phyloP scores from a whole-genome alignment of 1,140 invertebrate species.

The Trichomalopsis sarcophagae region DNA sequence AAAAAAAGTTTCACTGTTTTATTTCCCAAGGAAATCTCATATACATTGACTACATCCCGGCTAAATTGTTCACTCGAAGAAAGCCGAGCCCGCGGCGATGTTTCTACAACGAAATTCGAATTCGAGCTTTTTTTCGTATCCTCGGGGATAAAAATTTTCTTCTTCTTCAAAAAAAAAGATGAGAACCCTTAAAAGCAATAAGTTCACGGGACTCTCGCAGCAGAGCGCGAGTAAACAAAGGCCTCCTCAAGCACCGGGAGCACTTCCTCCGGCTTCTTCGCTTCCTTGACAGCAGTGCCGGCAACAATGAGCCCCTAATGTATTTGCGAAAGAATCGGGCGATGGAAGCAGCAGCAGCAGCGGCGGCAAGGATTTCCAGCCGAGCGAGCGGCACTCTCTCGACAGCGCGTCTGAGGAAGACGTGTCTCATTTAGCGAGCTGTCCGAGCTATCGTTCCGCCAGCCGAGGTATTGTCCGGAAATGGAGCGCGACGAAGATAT shows the following conservation, averaged over 20 bases:
- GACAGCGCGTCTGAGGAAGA: constrained; percentile 41
- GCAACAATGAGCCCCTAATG: constrained; percentile 39
- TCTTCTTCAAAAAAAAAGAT: neutral
- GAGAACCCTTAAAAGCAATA: neutral
- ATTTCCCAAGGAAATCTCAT: neutral
- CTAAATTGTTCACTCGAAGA: neutral
- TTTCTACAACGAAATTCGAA: neutral
- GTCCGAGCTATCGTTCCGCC: constrained; percentile 66
- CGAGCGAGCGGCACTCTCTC: neutral
- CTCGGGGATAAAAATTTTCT: neutral
- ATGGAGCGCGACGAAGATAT: constrained; percentile 58
- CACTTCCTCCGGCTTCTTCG: neutral
- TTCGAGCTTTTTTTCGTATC: neutral
- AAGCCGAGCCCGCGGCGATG: neutral
- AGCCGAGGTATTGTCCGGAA: constrained; percentile 64
- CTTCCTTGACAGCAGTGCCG: neutral
- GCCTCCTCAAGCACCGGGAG: neutral
- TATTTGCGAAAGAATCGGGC: constrained; percentile 59
- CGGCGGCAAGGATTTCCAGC: neutral
- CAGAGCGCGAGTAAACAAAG: neutral
- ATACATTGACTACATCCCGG: neutral
- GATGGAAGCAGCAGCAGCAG: constrained; percentile 49
- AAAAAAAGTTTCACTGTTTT: constrained; percentile 1
- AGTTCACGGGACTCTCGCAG: neutral
- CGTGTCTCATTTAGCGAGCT: constrained; percentile 65